A percentile compares a stretch with the other conserved stretches of the same genome.
phyloP scores from a whole-genome alignment of 2,888 invertebrate genomes.

The Plagiodera versicolora region DNA sequence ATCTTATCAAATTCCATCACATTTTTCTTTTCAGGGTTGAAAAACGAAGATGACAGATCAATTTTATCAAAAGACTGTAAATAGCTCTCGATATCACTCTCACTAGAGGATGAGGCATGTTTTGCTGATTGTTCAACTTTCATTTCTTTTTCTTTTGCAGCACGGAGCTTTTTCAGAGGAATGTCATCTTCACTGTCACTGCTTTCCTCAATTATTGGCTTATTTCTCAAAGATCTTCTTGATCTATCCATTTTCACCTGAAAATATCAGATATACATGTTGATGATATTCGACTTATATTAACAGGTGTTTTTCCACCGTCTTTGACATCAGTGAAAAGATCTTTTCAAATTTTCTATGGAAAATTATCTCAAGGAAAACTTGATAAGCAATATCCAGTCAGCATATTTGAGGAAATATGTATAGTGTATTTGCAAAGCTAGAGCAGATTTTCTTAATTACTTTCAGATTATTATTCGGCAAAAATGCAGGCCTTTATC shows the following conservation, averaged over 20 bases:
- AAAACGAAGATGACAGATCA: constrained; percentile 61
- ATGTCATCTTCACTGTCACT: constrained; percentile 34
- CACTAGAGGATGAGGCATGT: constrained; percentile 48
- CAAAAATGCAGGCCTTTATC: no score
- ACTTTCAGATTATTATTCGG: no score
- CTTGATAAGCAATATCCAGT: no score
- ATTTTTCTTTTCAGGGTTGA: constrained; percentile 42
- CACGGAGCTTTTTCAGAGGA: constrained; percentile 24
- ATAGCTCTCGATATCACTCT: constrained; percentile 59
- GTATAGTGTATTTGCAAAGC: no score
- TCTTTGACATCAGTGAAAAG: no score
- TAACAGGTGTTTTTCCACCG: not conserved
- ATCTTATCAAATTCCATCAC: constrained; percentile 42
- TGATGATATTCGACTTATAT: not conserved
- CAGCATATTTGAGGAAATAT: no score
- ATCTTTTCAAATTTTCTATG: no score
- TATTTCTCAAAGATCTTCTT: constrained; percentile 18
- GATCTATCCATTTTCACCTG: constrained; percentile 16
- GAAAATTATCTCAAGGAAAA: no score
- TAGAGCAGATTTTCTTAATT: no score
- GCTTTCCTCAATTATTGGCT: constrained; percentile 20
- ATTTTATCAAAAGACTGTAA: constrained; percentile 59
- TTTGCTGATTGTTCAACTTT: constrained; percentile 1
- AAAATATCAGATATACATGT: constrained; percentile 3
- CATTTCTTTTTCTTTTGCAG: not conserved